These are phyloP conservation scores for Casuarius casuarius DNA, from an alignment of 2,113 vertebrate species.

Conservation along the genomic window DNA sequence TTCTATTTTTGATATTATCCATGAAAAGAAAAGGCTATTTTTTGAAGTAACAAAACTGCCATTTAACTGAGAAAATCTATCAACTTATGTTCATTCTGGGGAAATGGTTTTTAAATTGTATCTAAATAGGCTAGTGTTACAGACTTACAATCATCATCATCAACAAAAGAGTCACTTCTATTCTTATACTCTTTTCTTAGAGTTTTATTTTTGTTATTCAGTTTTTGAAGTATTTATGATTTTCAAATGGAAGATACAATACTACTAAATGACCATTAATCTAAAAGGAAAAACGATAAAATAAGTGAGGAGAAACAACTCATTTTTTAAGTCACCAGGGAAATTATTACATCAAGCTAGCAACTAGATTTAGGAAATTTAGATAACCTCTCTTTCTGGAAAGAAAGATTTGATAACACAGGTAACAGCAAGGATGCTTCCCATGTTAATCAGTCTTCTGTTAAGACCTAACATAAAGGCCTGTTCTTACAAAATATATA, in stretches of 20 bases:
- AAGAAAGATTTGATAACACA: neutral
- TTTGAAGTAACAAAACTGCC: neutral
- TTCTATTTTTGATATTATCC: neutral
- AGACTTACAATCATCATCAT: neutral
- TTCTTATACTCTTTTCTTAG: neutral
- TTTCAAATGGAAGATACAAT: neutral
- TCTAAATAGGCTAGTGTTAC: neutral
- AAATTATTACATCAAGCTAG: neutral
- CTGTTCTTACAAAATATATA: neutral
- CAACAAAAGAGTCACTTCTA: neutral
- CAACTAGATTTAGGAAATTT: neutral
- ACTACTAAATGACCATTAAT: neutral
- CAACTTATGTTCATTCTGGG: neutral
- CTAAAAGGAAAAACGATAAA: neutral
- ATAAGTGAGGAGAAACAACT: neutral
- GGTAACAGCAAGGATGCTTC: neutral
- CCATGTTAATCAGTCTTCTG: neutral
- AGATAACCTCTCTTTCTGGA: neutral
- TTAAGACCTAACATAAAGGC: neutral
- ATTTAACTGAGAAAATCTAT: neutral
- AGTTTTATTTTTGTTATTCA: neutral
- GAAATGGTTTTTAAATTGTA: neutral
- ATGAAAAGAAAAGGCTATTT: neutral
- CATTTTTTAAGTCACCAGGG: neutral
- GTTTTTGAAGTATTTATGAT: neutral